phyloP scores from a whole-genome alignment of 2,888 invertebrate genomes.

The Gastrophysa polygoni region DNA sequence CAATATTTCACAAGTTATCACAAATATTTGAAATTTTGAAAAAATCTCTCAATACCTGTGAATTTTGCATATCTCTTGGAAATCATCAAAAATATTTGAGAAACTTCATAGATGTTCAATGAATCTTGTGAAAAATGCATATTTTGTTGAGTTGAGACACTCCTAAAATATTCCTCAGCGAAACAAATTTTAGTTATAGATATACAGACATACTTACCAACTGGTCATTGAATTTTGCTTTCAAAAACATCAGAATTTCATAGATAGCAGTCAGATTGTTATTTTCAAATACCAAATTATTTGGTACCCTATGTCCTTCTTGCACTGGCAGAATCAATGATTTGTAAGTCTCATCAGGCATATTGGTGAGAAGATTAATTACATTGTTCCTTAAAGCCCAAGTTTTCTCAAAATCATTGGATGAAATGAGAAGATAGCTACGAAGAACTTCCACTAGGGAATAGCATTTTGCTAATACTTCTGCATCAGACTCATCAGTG shows the following conservation, averaged over 20 bases:
- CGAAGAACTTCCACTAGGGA: conserved; percentile 75
- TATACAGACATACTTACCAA: conserved; percentile 54
- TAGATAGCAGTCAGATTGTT: conserved; percentile 80
- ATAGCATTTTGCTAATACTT: conserved; percentile 74
- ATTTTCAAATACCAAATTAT: conserved; percentile 67
- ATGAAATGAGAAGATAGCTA: conserved; percentile 68
- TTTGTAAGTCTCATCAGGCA: conserved; percentile 76
- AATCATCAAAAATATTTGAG: too few relatives aligned
- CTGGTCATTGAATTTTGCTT: conserved; percentile 66
- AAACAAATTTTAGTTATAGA: conserved; percentile 1
- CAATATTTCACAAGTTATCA: too few relatives aligned
- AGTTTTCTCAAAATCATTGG: conserved; percentile 65
- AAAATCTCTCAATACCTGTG: conserved; percentile 1
- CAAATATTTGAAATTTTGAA: neutral
- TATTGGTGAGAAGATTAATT: conserved; percentile 82
- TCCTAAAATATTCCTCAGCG: neutral
- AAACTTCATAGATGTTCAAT: too few relatives aligned
- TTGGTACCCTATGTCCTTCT: conserved; percentile 51
- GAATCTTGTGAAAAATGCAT: too few relatives aligned
- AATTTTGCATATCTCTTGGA: too few relatives aligned
- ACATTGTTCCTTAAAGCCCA: conserved; percentile 78
- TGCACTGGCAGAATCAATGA: conserved; percentile 67
- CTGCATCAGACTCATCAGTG: conserved; percentile 60
- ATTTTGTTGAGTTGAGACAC: too few relatives aligned
- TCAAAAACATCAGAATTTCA: conserved; percentile 73